Evolutionary conservation across 2,797 vertebrate genomes (phyloP).

Genomic region (Rhinella marina): DNA sequence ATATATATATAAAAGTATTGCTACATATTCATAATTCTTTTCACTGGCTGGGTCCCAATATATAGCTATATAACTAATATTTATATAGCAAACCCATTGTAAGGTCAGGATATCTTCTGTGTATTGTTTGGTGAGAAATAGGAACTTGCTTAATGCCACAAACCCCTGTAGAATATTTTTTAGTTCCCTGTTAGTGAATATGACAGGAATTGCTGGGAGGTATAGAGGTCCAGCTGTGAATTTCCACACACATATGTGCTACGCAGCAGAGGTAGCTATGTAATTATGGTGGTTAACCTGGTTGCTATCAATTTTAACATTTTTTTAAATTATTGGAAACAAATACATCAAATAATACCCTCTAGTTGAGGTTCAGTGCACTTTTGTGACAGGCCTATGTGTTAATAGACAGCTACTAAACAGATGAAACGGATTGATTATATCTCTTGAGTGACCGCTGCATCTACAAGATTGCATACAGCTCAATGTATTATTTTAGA

Average conservation of each 20-base stretch:
- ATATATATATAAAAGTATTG: neutral
- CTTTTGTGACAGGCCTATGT: neutral
- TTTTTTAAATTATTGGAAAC: neutral
- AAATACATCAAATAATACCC: neutral
- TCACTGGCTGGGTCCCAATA: neutral
- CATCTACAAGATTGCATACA: too few relatives aligned
- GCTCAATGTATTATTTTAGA: too few relatives aligned
- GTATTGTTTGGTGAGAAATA: neutral
- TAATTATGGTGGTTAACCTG: neutral
- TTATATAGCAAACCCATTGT: neutral
- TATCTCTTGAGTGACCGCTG: too few relatives aligned
- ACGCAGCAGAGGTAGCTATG: neutral
- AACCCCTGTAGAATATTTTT: neutral
- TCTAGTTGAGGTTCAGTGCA: neutral
- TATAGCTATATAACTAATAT: neutral
- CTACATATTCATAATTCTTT: neutral
- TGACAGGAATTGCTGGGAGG: neutral
- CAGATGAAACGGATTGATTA: too few relatives aligned
- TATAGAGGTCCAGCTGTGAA: neutral
- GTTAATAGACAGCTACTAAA: too few relatives aligned
- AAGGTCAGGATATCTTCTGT: neutral
- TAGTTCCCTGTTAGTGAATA: neutral
- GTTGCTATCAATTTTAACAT: neutral
- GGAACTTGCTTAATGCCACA: neutral
- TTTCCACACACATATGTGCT: neutral